Conservation (phyloP, 2,797 vertebrate species). For the Gallirallus australis region DNA sequence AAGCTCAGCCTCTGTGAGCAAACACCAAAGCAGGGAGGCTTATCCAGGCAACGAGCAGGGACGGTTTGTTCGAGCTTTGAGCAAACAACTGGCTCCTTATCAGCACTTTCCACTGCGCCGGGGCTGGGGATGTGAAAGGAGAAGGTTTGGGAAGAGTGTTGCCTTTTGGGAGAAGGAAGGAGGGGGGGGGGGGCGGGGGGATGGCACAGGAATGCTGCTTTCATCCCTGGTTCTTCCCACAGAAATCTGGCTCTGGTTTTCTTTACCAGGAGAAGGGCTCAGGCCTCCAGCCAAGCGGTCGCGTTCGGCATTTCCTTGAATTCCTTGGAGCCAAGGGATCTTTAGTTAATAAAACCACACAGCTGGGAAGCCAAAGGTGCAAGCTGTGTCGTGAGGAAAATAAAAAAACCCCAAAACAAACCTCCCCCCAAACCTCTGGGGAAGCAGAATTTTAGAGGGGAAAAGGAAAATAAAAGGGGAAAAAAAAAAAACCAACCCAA, state of each 20-base stretch:
- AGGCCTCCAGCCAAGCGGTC: conserved; percentile 42
- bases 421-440: not conserved
- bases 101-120: conserved; percentile 34
- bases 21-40: rapidly evolving
- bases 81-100: conserved; percentile 68
- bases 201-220: not conserved
- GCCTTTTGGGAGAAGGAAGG: not conserved
- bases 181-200: not conserved
- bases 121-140: conserved; percentile 20
- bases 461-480: too few species aligned
- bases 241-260: conserved; percentile 31
- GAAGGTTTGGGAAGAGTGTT: conserved; percentile 41
- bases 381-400: conserved; percentile 40
- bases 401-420: not conserved
- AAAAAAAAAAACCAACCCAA: not conserved
- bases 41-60: not conserved
- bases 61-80: conserved; percentile 48
- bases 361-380: conserved; percentile 63
- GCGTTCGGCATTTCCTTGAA: conserved; percentile 42
- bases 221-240: not conserved
- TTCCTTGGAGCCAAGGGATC: conserved; percentile 42
- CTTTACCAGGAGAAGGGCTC: conserved; percentile 4
- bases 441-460: not conserved
- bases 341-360: conserved; percentile 53
- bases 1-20: not conserved